These are phyloP conservation scores for Burhinus oedicnemus DNA, from an alignment of 2,113 vertebrate genomes.

Conservation along the genomic window DNA sequence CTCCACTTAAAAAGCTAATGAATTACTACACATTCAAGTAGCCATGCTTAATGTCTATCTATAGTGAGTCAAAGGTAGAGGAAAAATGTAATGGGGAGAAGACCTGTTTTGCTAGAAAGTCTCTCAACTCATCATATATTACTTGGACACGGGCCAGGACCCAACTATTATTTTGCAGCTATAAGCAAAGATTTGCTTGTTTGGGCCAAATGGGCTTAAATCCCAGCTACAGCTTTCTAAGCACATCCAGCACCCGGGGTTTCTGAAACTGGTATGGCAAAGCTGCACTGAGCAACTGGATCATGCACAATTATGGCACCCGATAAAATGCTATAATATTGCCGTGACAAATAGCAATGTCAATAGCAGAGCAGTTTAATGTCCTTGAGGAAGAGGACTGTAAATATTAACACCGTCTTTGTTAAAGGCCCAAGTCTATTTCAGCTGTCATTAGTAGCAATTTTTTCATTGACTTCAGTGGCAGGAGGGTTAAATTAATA, in stretches of 20 bases:
- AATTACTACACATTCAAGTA: neutral
- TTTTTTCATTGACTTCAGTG: neutral
- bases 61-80: neutral
- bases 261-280: neutral
- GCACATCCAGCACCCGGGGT: fast-evolving
- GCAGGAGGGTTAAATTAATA: neutral
- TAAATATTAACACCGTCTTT: neutral
- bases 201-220: neutral
- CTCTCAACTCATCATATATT: neutral
- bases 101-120: neutral
- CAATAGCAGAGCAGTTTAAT: neutral
- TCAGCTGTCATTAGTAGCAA: neutral
- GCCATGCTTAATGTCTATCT: neutral
- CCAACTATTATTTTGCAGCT: neutral
- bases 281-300: neutral
- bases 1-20: neutral
- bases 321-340: neutral
- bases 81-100: neutral
- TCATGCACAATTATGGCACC: neutral
- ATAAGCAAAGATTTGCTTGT: neutral
- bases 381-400: neutral
- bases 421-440: neutral
- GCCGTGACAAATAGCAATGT: neutral
- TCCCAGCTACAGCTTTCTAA: too few relatives aligned
- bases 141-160: neutral